Conservation (phyloP, 2,888 invertebrate species). For the Drosophila nr. perissopoda region DNA sequence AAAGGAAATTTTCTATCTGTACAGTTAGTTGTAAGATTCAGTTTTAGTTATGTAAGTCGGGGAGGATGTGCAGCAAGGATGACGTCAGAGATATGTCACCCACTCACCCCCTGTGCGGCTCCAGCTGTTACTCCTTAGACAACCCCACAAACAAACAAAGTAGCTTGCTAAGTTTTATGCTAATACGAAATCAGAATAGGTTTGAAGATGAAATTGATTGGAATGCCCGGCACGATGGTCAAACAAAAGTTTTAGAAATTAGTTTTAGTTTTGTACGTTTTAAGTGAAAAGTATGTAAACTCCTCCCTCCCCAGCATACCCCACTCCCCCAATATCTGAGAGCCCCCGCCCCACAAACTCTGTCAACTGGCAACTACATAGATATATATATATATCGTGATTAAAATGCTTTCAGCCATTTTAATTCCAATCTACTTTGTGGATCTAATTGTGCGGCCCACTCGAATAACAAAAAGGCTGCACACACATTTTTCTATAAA, state of each 20-base stretch:
- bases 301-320: neutral
- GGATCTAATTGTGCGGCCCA: slow-evolving; percentile 43
- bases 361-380: slow-evolving; percentile 14
- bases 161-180: slow-evolving; percentile 55
- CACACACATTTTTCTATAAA: slow-evolving; percentile 51
- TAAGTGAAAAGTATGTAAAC: slow-evolving; percentile 36
- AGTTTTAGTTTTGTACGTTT: slow-evolving; percentile 37
- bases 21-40: slow-evolving; percentile 67
- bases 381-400: neutral
- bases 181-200: slow-evolving; percentile 41
- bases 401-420: slow-evolving; percentile 30
- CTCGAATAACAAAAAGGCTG: slow-evolving; percentile 70
- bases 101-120: slow-evolving; percentile 6
- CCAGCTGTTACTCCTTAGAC: slow-evolving; percentile 14
- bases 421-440: slow-evolving; percentile 30
- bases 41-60: slow-evolving; percentile 25
- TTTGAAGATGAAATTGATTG: slow-evolving; percentile 44
- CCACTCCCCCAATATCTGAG: neutral
- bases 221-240: slow-evolving; percentile 56
- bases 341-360: neutral
- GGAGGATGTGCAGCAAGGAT: slow-evolving; percentile 14
- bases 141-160: slow-evolving; percentile 36
- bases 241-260: slow-evolving; percentile 38
- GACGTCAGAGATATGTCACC: neutral
- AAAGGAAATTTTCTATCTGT: slow-evolving; percentile 43